Evolutionary conservation across 2,888 invertebrate species (phyloP), one percentile per base, ranked within the genome.

Genomic region (Agrotis ipsilon): DNA sequence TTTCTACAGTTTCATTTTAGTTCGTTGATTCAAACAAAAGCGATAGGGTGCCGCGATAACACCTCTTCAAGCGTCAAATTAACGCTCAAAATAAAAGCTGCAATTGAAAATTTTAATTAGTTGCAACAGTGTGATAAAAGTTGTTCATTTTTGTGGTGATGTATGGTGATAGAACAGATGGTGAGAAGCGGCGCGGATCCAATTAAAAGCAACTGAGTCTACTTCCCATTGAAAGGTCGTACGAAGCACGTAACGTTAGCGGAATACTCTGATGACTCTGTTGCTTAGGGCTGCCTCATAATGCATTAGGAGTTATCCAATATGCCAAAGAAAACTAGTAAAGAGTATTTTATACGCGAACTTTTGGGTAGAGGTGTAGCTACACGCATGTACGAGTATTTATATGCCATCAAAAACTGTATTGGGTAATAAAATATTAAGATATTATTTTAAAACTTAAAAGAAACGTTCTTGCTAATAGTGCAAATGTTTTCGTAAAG

Each of bases 171-270:
- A 83, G 80, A 86, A 89, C 87, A 87, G 69, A 86, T 85, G 81
- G 86, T 78, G 87, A 86, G 88, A 82, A 87, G 87, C 86, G 86
- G 75, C 80, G 89, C 86, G 89, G 83, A 86, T 90, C 92, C 92
- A 94, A 94, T 93, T 93, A 94, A 92, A 91, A 83, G 88, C 88
- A 82, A 83, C 86, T 75, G 87, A 88, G 85, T 88, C 85, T 84
- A 85, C 85, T 84, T 82, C 80, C 85, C 86, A 90, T 91, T 91
- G 90, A 91, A 90, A 90, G 87, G 88, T 88, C 83, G 74, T 73
- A 71, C 73, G 77, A 64, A 81, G 72, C 82, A 82, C 79, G 82
- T 78, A 76, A 82, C 75, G 82, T 74, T 84, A 75, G 74, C 76
- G 58, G 82, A 81, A 84, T 82, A 82, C 74, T 72, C 72, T 72